These are phyloP conservation scores for Tromatobia lineatoria DNA, from an alignment of 2,888 invertebrate genomes.

Conservation along the genomic window DNA sequence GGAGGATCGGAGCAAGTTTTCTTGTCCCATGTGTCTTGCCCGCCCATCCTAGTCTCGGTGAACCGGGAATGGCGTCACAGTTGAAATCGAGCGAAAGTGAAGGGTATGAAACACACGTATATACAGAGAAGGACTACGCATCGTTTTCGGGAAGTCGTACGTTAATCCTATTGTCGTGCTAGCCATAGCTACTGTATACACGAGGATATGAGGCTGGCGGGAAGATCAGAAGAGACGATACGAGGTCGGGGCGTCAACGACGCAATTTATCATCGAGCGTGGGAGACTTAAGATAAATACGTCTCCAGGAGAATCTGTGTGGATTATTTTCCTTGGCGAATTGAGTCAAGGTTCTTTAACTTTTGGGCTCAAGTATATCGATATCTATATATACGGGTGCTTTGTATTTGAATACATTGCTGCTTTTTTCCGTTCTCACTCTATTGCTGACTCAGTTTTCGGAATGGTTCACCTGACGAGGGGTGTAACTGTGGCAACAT, in stretches of 20 bases:
- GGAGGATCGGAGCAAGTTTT: slow-evolving; percentile 38
- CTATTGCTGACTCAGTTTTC: slow-evolving; percentile 32
- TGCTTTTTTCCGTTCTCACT: slow-evolving; percentile 24
- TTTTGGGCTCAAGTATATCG: neutral
- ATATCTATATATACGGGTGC: neutral
- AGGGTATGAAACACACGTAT: slow-evolving; percentile 25
- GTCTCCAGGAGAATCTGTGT: slow-evolving; percentile 9
- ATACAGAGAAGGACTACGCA: slow-evolving; percentile 22
- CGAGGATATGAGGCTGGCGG: slow-evolving; percentile 42
- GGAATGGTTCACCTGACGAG: slow-evolving; percentile 35
- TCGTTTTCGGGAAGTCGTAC: slow-evolving; percentile 39
- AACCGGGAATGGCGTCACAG: slow-evolving; percentile 53
- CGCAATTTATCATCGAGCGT: slow-evolving; percentile 61
- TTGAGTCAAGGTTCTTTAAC: slow-evolving; percentile 20
- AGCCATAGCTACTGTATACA: neutral
- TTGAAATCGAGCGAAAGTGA: slow-evolving; percentile 65
- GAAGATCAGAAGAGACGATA: slow-evolving; percentile 32
- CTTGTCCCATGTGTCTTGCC: slow-evolving; percentile 46
- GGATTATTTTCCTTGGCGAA: slow-evolving; percentile 43
- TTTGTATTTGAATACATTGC: neutral
- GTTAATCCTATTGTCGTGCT: slow-evolving; percentile 53
- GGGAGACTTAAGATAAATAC: slow-evolving; percentile 8
- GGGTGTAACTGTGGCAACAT: slow-evolving; percentile 25
- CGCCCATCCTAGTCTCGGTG: slow-evolving; percentile 45
- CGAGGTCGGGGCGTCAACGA: slow-evolving; percentile 61